These are phyloP conservation scores for Tragelaphus strepsiceros DNA, from an alignment of 2,113 vertebrate species.

Conservation along the genomic window DNA sequence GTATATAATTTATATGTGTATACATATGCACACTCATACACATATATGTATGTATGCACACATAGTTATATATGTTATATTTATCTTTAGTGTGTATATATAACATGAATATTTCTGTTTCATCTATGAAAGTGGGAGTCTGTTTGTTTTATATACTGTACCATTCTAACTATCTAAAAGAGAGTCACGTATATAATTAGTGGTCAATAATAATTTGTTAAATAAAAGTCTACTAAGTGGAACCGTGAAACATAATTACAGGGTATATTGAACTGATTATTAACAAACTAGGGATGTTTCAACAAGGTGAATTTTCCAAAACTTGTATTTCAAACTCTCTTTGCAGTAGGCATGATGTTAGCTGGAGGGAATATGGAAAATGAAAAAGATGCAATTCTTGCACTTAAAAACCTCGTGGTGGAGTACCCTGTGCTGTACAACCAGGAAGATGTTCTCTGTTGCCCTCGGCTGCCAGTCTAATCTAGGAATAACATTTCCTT, in stretches of 20 bases:
- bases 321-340: not conserved
- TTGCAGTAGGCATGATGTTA: not conserved
- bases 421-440: not conserved
- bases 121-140: not conserved
- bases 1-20: not conserved
- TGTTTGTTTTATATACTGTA: not conserved
- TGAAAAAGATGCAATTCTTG: not conserved
- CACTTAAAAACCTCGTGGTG: fast-evolving
- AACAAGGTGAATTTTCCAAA: not conserved
- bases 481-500: not conserved
- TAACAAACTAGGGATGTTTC: not conserved
- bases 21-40: not conserved
- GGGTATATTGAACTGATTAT: not conserved
- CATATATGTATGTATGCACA: not conserved
- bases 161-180: not conserved
- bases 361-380: not conserved
- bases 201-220: not conserved
- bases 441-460: not conserved
- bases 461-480: not conserved
- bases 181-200: not conserved
- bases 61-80: not conserved
- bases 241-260: not conserved
- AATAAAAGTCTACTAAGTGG: not conserved
- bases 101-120: not conserved
- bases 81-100: not conserved